Evolutionary conservation across 2,113 vertebrate species (phyloP).

Genomic region (Alosa alosa): DNA sequence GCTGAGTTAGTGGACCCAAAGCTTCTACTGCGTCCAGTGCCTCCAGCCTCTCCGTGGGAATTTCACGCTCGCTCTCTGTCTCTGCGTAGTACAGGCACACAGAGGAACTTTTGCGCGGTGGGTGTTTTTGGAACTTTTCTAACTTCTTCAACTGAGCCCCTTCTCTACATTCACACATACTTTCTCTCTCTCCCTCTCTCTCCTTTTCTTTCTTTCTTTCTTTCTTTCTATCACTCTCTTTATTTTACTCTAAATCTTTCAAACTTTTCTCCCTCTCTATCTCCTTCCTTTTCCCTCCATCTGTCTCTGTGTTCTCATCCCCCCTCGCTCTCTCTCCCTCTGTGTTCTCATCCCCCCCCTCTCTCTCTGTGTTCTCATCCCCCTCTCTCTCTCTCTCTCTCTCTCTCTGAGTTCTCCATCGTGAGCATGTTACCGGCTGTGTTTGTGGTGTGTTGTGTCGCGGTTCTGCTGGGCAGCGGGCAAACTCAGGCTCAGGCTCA

Average conservation of each 20-base stretch:
- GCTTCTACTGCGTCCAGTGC: neutral
- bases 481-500: conserved; percentile 59
- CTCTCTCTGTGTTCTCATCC: neutral
- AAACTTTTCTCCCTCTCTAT: neutral
- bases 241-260: conserved; percentile 37
- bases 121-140: neutral
- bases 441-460: conserved; percentile 63
- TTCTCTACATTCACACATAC: neutral
- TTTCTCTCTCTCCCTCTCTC: neutral
- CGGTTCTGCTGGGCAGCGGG: conserved; percentile 65
- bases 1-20: neutral
- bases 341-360: neutral
- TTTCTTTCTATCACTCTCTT: conserved; percentile 20
- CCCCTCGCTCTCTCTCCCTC: neutral
- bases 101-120: conserved; percentile 3
- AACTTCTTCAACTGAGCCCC: neutral
- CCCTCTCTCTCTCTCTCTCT: neutral
- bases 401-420: conserved; percentile 22
- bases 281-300: neutral
- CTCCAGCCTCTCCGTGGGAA: neutral
- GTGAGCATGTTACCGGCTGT: conserved; percentile 58
- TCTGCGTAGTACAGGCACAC: neutral
- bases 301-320: neutral
- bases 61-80: neutral
- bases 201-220: neutral